Conservation (phyloP, 1,140 invertebrate species). For the Pogonomyrmex californicus region DNA sequence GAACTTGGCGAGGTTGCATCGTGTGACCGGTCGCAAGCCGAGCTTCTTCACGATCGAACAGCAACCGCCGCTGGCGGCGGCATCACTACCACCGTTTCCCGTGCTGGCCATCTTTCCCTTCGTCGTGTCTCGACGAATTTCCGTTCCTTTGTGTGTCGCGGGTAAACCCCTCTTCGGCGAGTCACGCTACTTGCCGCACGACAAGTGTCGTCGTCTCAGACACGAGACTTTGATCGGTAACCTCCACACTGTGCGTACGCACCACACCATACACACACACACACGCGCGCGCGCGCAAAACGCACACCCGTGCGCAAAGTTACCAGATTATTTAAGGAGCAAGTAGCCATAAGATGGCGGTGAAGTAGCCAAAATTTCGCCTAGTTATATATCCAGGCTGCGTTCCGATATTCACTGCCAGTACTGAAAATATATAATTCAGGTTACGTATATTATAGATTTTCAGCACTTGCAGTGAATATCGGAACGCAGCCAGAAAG, state of each 20-base stretch:
- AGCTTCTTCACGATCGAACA: conserved; percentile 81
- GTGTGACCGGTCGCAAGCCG: conserved; percentile 88
- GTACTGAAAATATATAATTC: too few relatives aligned
- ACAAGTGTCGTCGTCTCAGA: background rate
- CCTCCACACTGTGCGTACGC: background rate
- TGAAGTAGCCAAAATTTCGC: too few relatives aligned
- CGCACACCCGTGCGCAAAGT: too few relatives aligned
- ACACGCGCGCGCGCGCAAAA: background rate
- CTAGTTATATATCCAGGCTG: too few relatives aligned
- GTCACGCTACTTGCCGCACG: background rate
- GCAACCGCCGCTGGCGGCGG: conserved; percentile 7
- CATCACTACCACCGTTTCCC: conserved; percentile 61
- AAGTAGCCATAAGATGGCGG: too few relatives aligned
- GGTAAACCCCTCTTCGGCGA: too few relatives aligned
- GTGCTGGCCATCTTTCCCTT: conserved; percentile 71
- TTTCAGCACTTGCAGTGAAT: too few relatives aligned
- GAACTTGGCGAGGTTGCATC: conserved; percentile 88
- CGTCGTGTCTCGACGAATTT: background rate
- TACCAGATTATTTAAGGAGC: too few relatives aligned
- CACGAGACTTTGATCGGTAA: conserved; percentile 16
- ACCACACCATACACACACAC: background rate
- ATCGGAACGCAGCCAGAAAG: too few relatives aligned
- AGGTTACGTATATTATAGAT: too few relatives aligned
- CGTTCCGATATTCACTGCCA: too few relatives aligned
- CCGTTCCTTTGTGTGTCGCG: background rate